These are phyloP conservation scores for Tetranychus urticae DNA, from an alignment of 1,140 invertebrate species.

Conservation along the genomic window DNA sequence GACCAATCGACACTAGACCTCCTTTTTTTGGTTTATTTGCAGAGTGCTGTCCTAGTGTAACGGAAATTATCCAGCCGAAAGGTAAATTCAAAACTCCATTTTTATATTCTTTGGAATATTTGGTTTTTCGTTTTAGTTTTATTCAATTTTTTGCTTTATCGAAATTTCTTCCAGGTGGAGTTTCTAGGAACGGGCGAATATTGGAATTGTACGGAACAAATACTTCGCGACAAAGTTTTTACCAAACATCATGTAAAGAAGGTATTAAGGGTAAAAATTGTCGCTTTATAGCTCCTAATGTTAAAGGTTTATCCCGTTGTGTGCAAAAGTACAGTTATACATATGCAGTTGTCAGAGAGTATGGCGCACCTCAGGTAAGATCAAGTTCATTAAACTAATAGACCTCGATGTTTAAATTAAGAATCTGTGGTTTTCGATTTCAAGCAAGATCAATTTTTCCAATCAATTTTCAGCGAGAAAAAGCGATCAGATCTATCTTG, in stretches of 20 bases:
- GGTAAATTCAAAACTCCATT: not conserved
- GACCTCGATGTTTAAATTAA: too few species aligned
- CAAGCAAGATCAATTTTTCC: too few species aligned
- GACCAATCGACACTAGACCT: too few species aligned
- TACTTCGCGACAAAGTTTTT: constrained; percentile 33
- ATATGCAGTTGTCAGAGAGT: constrained; percentile 44
- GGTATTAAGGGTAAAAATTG: constrained; percentile 45
- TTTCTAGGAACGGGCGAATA: constrained; percentile 39
- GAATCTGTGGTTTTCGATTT: too few species aligned
- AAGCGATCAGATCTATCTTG: too few species aligned
- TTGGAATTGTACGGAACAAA: constrained; percentile 48
- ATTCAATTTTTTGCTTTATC: not conserved
- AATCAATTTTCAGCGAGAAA: too few species aligned
- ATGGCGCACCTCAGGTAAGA: constrained; percentile 18
- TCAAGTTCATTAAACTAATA: not conserved
- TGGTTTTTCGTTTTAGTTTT: not conserved
- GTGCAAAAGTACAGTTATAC: constrained; percentile 59
- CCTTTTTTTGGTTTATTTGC: too few species aligned
- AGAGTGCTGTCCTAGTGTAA: constrained; percentile 1
- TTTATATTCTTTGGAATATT: not conserved
- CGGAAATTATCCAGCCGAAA: not conserved
- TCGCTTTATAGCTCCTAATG: constrained; percentile 32
- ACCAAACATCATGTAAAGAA: constrained; percentile 46
- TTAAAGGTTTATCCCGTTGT: constrained; percentile 31
- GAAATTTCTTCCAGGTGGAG: constrained; percentile 30